These are phyloP conservation scores for Megalops cyprinoides DNA, from an alignment of 2,797 vertebrate genomes.

Conservation along the genomic window DNA sequence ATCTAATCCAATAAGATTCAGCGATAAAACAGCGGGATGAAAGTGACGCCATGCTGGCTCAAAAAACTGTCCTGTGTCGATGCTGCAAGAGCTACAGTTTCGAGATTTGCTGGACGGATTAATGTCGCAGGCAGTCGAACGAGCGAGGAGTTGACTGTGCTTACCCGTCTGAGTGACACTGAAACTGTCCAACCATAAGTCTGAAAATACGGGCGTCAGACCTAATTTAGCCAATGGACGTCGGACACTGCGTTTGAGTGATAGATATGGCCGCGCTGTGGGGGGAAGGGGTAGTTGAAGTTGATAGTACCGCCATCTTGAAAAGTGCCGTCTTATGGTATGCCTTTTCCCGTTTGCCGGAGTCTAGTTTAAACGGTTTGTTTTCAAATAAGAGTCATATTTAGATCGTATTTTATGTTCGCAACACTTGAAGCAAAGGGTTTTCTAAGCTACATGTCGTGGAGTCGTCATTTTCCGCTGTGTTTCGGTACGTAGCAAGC, in stretches of 20 bases:
- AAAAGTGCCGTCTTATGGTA: slow-evolving; percentile 71
- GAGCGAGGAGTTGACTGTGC: not conserved
- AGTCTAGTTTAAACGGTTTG: slow-evolving; percentile 69
- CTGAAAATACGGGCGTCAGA: not conserved
- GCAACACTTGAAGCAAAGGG: slow-evolving; percentile 50
- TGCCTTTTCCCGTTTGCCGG: slow-evolving; percentile 76
- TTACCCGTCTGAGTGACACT: slow-evolving; percentile 21
- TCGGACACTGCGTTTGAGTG: slow-evolving; percentile 51
- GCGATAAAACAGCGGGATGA: not conserved
- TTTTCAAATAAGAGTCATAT: slow-evolving; percentile 42
- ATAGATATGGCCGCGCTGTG: slow-evolving; percentile 61
- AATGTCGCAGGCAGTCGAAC: not conserved
- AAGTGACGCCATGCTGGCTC: slow-evolving; percentile 35
- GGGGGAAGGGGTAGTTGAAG: slow-evolving; percentile 76
- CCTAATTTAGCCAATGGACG: slow-evolving; percentile 63
- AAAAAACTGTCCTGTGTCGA: not conserved
- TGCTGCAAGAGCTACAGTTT: slow-evolving; percentile 26
- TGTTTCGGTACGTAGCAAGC: slow-evolving; percentile 70
- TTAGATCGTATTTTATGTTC: slow-evolving; percentile 40
- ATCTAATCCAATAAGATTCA: slow-evolving; percentile 5
- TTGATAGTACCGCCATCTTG: slow-evolving; percentile 82
- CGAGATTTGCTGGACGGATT: not conserved
- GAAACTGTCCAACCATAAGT: slow-evolving; percentile 9
- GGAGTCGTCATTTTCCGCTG: slow-evolving; percentile 59
- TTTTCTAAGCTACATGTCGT: slow-evolving; percentile 65